Conservation (phyloP, 1,140 invertebrate genomes). For the Maconellicoccus hirsutus region DNA sequence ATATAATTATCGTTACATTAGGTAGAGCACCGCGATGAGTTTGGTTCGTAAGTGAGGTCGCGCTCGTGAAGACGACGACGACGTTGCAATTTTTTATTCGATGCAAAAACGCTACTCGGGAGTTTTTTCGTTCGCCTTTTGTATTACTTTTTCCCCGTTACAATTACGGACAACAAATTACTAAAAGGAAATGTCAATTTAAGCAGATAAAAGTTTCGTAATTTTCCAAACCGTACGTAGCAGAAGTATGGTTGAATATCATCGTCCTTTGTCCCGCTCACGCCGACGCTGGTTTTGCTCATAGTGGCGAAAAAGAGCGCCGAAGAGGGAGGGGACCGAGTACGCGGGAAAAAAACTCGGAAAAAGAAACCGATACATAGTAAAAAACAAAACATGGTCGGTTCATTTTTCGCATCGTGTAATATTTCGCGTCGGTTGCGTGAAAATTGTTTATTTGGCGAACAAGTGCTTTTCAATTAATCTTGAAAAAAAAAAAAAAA, state of each 20-base stretch:
- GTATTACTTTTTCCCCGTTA: background rate
- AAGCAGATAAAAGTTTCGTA: background rate
- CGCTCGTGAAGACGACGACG: too few species aligned
- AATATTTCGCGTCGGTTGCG: background rate
- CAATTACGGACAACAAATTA: slow-evolving; percentile 3
- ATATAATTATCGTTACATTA: too few species aligned
- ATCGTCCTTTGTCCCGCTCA: background rate
- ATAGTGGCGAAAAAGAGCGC: background rate
- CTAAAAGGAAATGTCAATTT: slow-evolving; percentile 1
- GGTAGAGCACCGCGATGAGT: too few species aligned
- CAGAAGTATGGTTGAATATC: background rate
- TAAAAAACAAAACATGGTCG: too few species aligned
- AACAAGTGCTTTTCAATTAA: background rate
- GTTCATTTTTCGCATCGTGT: background rate
- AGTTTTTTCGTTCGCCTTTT: too few species aligned
- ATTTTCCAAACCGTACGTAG: background rate
- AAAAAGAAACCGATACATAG: background rate
- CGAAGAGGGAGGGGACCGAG: background rate
- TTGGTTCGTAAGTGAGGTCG: too few species aligned
- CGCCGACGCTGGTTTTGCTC: too few species aligned
- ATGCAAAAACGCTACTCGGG: too few species aligned
- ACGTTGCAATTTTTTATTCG: too few species aligned
- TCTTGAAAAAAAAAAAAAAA: too few species aligned
- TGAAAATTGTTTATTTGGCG: background rate
- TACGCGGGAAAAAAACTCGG: background rate